Evolutionary conservation across 2,797 vertebrate species (phyloP).

Genomic region (Staurois parvus): DNA sequence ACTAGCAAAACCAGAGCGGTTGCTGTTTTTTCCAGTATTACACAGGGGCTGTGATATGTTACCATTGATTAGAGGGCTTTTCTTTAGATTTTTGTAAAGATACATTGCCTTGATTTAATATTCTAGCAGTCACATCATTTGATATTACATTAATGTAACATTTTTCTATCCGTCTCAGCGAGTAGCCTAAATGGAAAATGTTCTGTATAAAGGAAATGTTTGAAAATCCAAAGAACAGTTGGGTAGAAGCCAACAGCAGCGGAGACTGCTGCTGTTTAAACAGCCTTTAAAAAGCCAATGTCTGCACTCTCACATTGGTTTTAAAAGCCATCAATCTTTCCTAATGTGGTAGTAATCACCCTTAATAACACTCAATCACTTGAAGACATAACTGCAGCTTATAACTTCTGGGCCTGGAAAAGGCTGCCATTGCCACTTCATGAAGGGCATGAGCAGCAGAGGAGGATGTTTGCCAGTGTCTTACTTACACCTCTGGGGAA

Average conservation of each 20-base stretch:
- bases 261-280: background rate
- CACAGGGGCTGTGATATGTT: too few species aligned
- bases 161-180: background rate
- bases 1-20: background rate
- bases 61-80: background rate
- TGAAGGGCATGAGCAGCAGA: constrained; percentile 16
- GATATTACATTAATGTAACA: background rate
- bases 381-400: constrained; percentile 21
- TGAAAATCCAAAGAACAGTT: background rate
- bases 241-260: constrained; percentile 1
- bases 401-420: constrained; percentile 13
- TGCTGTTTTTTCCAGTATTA: background rate
- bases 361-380: constrained; percentile 35
- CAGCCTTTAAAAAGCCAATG: background rate
- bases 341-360: constrained; percentile 39
- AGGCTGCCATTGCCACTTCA: background rate
- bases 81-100: background rate
- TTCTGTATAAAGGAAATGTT: background rate
- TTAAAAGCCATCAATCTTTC: constrained; percentile 43
- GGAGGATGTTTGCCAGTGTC: constrained; percentile 39
- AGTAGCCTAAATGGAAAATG: background rate
- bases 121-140: background rate
- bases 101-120: background rate
- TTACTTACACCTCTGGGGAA: constrained; percentile 30
- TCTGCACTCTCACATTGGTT: constrained; percentile 10